phyloP scores from a whole-genome alignment of 2,888 invertebrate species.

The Phania funesta region DNA sequence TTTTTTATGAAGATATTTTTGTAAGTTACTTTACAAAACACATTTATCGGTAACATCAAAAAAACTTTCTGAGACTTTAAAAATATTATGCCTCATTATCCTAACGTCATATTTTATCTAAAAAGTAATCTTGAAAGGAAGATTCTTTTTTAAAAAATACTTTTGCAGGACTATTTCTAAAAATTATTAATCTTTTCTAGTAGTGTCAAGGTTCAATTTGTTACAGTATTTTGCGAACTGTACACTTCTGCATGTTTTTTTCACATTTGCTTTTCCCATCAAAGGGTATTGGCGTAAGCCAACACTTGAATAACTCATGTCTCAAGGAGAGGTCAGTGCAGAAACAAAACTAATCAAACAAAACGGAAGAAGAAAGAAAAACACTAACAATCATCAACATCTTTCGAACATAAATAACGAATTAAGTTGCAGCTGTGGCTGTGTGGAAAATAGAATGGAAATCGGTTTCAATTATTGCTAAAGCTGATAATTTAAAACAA shows the following conservation, averaged over 20 bases:
- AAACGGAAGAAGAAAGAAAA: constrained; percentile 52
- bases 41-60: too few species aligned
- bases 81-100: too few species aligned
- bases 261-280: constrained; percentile 21
- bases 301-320: constrained; percentile 59
- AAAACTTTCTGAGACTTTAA: too few species aligned
- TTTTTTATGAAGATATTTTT: too few species aligned
- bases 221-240: too few species aligned
- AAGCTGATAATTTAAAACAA: constrained; percentile 21
- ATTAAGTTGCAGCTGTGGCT: constrained; percentile 38
- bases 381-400: constrained; percentile 42
- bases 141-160: too few species aligned
- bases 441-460: constrained; percentile 8
- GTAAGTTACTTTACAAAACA: too few species aligned
- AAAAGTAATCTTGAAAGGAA: too few species aligned
- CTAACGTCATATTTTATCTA: too few species aligned
- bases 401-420: constrained; percentile 27
- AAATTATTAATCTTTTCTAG: too few species aligned
- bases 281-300: constrained; percentile 44
- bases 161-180: too few species aligned
- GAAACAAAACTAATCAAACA: constrained; percentile 40
- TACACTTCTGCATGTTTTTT: background rate
- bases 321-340: constrained; percentile 58
- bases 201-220: too few species aligned
- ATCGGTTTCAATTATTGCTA: constrained; percentile 54